These are phyloP conservation scores for Siderastrea radians DNA, from an alignment of 92 coral and sea anemone genomes.

Conservation along the genomic window DNA sequence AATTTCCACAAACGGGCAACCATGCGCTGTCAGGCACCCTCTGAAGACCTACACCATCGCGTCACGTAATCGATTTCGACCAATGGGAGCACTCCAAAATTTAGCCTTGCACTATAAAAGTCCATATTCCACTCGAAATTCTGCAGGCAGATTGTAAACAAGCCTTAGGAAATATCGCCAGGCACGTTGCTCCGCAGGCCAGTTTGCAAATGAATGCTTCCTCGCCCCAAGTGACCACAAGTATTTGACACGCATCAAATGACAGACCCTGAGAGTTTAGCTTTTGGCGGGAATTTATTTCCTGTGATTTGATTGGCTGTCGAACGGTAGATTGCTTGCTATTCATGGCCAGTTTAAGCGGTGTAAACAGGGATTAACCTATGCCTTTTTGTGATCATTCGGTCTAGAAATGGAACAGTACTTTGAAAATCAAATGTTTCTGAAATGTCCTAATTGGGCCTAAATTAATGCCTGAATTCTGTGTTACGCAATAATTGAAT, in stretches of 20 bases:
- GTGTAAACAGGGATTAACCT: neutral
- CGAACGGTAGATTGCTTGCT: neutral
- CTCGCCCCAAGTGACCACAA: neutral
- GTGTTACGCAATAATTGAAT: no score
- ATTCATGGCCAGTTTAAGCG: neutral
- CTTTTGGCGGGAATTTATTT: neutral
- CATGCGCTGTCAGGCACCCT: no score
- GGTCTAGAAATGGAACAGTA: no score
- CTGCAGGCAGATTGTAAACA: no score
- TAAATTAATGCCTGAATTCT: neutral
- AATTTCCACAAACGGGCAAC: no score
- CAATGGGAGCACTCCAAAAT: no score
- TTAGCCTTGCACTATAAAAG: no score
- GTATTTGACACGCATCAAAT: neutral
- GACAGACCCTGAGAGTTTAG: neutral
- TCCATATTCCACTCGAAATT: no score
- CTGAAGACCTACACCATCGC: no score
- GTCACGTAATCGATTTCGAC: no score
- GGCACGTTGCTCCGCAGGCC: no score
- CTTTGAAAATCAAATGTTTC: neutral
- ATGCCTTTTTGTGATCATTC: neutral
- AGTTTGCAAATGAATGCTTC: neutral
- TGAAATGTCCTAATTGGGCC: neutral
- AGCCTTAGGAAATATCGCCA: no score
- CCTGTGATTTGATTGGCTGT: constrained; percentile 5